Conservation (phyloP, 1,140 invertebrate species). For the Anoplophora glabripennis region DNA sequence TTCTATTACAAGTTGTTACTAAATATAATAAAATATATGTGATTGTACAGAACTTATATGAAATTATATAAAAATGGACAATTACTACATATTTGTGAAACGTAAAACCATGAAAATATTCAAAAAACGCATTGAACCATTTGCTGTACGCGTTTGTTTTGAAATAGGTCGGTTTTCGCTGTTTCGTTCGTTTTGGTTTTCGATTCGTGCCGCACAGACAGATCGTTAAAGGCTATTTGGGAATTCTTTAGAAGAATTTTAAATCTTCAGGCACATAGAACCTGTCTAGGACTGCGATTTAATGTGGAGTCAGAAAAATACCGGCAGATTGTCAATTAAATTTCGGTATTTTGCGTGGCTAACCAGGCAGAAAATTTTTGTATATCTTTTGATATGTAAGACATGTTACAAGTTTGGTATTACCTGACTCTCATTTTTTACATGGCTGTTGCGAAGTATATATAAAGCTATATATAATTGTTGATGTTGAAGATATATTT, state of each 20-base stretch:
- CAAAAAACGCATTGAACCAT: too few species aligned
- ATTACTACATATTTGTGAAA: too few species aligned
- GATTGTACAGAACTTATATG: constrained; percentile 8
- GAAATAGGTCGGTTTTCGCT: too few species aligned
- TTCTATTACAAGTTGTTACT: constrained; percentile 18
- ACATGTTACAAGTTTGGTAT: constrained; percentile 28
- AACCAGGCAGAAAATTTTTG: constrained; percentile 16
- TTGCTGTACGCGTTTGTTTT: too few species aligned
- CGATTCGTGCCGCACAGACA: constrained; percentile 27
- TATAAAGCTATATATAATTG: constrained; percentile 41
- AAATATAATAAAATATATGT: constrained; percentile 17
- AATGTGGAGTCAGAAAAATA: constrained; percentile 39
- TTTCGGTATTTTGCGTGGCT: constrained; percentile 18
- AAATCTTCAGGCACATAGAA: constrained; percentile 47
- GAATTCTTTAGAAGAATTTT: constrained; percentile 40
- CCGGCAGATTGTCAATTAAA: constrained; percentile 40
- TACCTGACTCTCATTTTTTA: constrained; percentile 40
- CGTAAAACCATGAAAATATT: too few species aligned
- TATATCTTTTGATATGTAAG: constrained; percentile 7
- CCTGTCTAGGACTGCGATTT: constrained; percentile 46
- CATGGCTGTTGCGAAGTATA: constrained; percentile 47
- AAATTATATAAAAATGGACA: background rate
- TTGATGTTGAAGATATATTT: constrained; percentile 44
- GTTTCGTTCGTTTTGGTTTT: background rate
- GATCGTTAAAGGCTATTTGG: constrained; percentile 23